phyloP scores from a whole-genome alignment of 2,797 vertebrate species.

The Tragopan temminckii region DNA sequence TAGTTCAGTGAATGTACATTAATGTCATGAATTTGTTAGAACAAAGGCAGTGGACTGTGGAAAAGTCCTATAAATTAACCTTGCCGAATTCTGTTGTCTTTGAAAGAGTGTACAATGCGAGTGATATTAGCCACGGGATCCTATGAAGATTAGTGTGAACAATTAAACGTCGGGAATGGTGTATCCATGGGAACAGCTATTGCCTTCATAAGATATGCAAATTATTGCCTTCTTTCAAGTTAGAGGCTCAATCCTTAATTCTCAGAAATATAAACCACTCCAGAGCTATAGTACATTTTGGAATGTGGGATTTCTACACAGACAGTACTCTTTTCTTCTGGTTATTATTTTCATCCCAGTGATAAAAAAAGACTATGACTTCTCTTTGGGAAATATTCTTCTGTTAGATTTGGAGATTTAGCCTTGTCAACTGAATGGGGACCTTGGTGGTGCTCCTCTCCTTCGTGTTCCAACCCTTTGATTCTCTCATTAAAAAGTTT shows the following conservation, averaged over 20 bases:
- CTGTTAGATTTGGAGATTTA: neutral
- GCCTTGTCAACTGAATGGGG: accelerated
- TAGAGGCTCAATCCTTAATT: conserved; percentile 6
- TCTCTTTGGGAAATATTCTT: neutral
- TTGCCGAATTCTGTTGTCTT: conserved; percentile 43
- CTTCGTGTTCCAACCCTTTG: neutral
- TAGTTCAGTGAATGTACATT: neutral
- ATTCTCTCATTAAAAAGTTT: neutral
- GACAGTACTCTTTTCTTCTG: neutral
- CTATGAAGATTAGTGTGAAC: conserved; percentile 59
- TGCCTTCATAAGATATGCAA: conserved; percentile 54
- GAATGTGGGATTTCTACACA: neutral
- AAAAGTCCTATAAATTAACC: conserved; percentile 48
- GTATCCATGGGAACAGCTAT: conserved; percentile 72
- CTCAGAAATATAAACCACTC: conserved; percentile 13
- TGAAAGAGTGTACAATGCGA: conserved; percentile 26
- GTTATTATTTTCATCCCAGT: neutral
- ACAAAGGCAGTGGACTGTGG: neutral
- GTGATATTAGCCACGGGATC: conserved; percentile 57
- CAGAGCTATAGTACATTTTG: neutral
- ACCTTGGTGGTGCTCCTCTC: neutral
- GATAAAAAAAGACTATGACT: neutral
- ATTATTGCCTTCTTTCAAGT: conserved; percentile 50
- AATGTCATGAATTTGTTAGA: conserved; percentile 15
- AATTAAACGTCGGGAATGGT: conserved; percentile 61